Conservation (phyloP, 1,140 invertebrate species). For the Solen grandis region DNA sequence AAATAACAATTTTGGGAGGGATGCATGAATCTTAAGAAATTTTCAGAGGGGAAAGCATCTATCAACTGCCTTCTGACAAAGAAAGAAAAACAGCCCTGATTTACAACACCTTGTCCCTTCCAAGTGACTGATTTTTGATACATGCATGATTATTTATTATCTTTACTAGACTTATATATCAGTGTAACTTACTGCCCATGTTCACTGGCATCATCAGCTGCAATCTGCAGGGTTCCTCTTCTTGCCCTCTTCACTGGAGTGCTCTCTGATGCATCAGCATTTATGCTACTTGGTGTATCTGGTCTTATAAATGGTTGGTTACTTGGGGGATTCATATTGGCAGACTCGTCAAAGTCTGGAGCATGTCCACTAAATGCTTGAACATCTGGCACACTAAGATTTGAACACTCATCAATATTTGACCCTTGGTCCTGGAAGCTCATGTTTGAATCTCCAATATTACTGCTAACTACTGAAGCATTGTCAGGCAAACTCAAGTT, state of each 20-base stretch:
- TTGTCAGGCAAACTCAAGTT: slow-evolving; percentile 33
- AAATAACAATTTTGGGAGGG: no score
- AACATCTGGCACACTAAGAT: slow-evolving; percentile 29
- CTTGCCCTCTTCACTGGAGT: slow-evolving; percentile 36
- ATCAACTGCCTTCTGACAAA: no score
- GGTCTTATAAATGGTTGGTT: slow-evolving; percentile 32
- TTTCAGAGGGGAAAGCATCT: no score
- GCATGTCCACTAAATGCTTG: slow-evolving; percentile 17
- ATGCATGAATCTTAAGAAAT: no score
- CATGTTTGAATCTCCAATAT: slow-evolving; percentile 28
- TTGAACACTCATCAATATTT: slow-evolving; percentile 32
- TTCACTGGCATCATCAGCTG: slow-evolving; percentile 54
- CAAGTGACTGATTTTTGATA: no score
- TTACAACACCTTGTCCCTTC: no score
- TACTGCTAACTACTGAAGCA: slow-evolving; percentile 23
- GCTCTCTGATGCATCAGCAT: slow-evolving; percentile 18
- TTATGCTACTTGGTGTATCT: slow-evolving; percentile 37
- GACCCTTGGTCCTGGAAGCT: slow-evolving; percentile 39
- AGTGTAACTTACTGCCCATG: slow-evolving; percentile 55
- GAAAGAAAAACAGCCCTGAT: no score
- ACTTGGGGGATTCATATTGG: slow-evolving; percentile 49
- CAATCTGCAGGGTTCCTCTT: slow-evolving; percentile 49
- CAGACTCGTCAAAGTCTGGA: slow-evolving; percentile 48
- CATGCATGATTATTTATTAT: no score
- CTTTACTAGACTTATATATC: no score